phyloP scores from a whole-genome alignment of 2,888 invertebrate species.

The Clunio marinus region DNA sequence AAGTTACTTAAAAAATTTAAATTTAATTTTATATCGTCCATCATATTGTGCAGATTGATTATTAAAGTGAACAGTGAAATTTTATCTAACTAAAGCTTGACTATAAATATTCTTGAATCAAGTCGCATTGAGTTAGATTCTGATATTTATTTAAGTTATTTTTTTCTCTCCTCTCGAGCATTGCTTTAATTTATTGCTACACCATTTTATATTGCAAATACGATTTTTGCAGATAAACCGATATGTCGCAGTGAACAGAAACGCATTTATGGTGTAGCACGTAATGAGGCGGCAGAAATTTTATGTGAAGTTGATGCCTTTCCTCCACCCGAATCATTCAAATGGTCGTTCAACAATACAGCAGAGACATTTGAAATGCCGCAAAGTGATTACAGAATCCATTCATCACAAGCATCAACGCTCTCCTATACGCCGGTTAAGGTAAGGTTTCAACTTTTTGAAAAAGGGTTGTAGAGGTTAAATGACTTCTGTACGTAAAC shows the following conservation, averaged over 20 bases:
- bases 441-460: slow-evolving; percentile 43
- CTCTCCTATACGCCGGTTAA: slow-evolving; percentile 70
- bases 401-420: slow-evolving; percentile 58
- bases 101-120: neutral
- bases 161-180: neutral
- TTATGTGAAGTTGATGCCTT: slow-evolving; percentile 81
- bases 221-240: slow-evolving; percentile 65
- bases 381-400: slow-evolving; percentile 59
- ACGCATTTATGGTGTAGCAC: slow-evolving; percentile 76
- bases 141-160: neutral
- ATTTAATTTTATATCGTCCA: too few species aligned
- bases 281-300: slow-evolving; percentile 74
- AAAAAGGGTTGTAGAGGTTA: neutral
- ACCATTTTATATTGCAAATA: slow-evolving; percentile 16
- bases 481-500: neutral
- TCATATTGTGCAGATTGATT: too few species aligned
- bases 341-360: slow-evolving; percentile 87
- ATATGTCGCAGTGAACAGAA: slow-evolving; percentile 71
- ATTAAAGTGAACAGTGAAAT: too few species aligned
- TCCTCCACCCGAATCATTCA: slow-evolving; percentile 75
- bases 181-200: slow-evolving; percentile 13
- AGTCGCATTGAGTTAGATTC: neutral
- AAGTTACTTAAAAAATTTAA: too few species aligned
- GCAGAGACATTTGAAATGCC: slow-evolving; percentile 74
- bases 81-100: neutral